Evolutionary conservation across 2,113 vertebrate species (phyloP).

Genomic region (Centrocercus urophasianus): DNA sequence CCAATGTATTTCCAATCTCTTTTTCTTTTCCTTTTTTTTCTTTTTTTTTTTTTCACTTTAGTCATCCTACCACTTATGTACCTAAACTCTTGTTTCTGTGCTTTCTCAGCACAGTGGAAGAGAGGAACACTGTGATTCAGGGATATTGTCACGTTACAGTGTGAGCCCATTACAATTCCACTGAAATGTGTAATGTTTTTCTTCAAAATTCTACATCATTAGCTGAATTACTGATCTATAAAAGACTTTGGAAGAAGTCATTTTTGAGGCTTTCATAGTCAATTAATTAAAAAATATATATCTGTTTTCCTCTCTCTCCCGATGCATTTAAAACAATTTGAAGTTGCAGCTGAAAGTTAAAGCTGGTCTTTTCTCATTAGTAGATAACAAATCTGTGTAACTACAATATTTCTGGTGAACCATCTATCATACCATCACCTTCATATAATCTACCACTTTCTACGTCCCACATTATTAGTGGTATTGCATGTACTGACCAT

Average conservation of each 20-base stretch:
- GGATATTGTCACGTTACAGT: background rate
- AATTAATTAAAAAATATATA: background rate
- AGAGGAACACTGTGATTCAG: background rate
- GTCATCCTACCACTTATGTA: background rate
- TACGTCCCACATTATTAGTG: background rate
- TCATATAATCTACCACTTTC: background rate
- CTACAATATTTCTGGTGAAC: background rate
- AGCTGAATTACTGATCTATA: background rate
- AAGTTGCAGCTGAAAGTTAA: background rate
- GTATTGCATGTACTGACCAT: background rate
- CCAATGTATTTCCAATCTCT: background rate
- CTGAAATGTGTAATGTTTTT: background rate
- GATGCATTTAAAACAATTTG: background rate
- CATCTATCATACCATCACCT: background rate
- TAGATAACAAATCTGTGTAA: background rate
- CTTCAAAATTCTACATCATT: background rate
- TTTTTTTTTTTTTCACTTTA: background rate
- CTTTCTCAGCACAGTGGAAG: background rate
- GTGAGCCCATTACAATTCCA: background rate
- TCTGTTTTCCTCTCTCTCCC: background rate
- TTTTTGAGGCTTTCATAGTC: background rate
- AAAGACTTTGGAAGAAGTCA: background rate
- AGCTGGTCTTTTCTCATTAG: background rate
- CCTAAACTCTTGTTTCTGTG: background rate
- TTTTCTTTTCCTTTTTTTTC: background rate